A percentile compares a stretch with the other conserved stretches of the same genome.
Conservation (phyloP, 1,140 invertebrate species). For the Zeugodacus cucurbitae region DNA sequence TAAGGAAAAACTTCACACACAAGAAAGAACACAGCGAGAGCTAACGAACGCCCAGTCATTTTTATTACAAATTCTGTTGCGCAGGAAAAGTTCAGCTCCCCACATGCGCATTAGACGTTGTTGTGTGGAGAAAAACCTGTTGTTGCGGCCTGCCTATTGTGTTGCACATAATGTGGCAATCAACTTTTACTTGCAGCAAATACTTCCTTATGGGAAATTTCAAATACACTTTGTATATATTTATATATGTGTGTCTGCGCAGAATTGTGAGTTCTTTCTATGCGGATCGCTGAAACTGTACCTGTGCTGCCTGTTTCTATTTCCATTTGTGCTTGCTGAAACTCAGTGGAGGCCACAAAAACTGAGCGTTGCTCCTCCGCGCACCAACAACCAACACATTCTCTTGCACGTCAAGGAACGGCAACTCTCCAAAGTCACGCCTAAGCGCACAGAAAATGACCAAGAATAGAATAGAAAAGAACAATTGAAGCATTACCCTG, state of each 20-base stretch:
- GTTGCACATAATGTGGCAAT: not conserved
- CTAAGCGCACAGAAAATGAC: not conserved
- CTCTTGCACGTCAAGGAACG: not conserved
- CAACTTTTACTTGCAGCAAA: not conserved
- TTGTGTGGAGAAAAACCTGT: not conserved
- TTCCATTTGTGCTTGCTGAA: not conserved
- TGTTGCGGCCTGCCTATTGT: not conserved
- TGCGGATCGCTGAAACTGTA: not conserved
- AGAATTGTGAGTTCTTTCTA: not conserved
- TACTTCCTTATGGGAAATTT: not conserved
- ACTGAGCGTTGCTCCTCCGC: not conserved
- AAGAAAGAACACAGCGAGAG: not conserved
- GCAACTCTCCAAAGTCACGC: constrained; percentile 1
- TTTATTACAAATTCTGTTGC: not conserved
- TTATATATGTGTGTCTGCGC: not conserved
- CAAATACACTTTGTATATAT: not conserved
- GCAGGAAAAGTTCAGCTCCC: not conserved
- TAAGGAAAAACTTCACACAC: not conserved
- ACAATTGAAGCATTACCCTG: not conserved
- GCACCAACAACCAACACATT: not conserved
- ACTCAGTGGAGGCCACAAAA: not conserved
- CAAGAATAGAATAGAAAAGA: constrained; percentile 10
- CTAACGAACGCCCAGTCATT: not conserved
- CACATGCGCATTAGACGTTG: not conserved
- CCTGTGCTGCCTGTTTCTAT: not conserved